Conservation (phyloP, 2,888 invertebrate species). For the Caenorhabditis panamensis region DNA sequence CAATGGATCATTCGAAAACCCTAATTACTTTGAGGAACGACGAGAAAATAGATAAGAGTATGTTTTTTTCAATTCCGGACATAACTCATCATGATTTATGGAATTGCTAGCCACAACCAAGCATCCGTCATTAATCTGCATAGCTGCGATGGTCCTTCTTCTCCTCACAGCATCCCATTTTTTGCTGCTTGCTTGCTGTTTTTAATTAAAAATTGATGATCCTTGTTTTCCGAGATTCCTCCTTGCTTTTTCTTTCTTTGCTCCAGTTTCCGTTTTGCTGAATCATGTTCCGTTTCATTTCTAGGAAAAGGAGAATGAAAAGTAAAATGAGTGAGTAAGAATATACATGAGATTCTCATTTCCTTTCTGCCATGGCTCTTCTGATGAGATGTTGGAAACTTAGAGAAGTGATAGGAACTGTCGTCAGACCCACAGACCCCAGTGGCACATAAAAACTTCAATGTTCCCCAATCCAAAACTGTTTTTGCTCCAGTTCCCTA, state of each 20-base stretch:
- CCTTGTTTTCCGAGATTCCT: not conserved
- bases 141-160: constrained; percentile 19
- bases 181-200: not conserved
- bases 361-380: no score
- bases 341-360: no score
- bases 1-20: not conserved
- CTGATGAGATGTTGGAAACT: no score
- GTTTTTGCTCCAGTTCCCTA: not conserved
- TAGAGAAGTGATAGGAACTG: no score
- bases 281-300: no score
- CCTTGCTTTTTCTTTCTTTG: not conserved
- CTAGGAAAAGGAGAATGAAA: no score
- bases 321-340: no score
- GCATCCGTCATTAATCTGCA: constrained; percentile 47
- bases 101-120: constrained; percentile 38
- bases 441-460: no score
- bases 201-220: not conserved
- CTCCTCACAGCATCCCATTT: not conserved
- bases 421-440: no score
- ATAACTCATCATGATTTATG: not conserved
- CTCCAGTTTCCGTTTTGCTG: not conserved
- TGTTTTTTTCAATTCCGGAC: not conserved
- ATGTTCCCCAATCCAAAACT: no score
- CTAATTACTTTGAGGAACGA: no score
- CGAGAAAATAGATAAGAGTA: constrained; percentile 1